Conservation (phyloP, 2,888 invertebrate species). For the Sepioteuthis lessoniana region DNA sequence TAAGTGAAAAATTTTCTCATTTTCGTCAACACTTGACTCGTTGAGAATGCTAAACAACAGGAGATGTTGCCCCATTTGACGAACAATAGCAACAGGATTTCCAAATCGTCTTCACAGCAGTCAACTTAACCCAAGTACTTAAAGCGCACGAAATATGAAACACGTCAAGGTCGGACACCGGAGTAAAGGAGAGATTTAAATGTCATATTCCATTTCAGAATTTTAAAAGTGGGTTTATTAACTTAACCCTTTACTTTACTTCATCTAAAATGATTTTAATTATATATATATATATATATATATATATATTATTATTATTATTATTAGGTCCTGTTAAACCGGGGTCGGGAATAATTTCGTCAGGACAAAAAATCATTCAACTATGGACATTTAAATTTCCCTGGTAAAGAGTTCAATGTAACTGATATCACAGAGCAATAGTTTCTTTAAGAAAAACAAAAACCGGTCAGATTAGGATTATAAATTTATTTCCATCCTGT, state of each 20-base stretch:
- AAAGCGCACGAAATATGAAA: not conserved
- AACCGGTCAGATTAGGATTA: no score
- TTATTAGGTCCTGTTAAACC: no score
- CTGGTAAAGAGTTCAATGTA: no score
- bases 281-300: not conserved
- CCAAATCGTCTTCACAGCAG: not conserved
- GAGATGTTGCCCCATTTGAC: not conserved
- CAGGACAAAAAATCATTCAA: no score
- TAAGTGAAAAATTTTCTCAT: not conserved
- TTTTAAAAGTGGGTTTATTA: not conserved
- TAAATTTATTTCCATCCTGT: no score
- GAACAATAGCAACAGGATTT: not conserved
- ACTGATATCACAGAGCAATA: no score
- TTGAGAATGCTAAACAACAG: not conserved
- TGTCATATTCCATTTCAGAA: not conserved
- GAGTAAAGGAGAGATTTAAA: not conserved
- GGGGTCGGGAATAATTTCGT: no score
- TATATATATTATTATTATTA: no score
- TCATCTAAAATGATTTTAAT: not conserved
- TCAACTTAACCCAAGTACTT: not conserved
- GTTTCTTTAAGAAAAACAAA: no score
- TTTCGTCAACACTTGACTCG: not conserved
- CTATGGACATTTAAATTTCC: no score
- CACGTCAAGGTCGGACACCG: not conserved
- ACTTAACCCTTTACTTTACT: not conserved